These are phyloP conservation scores for Physella acuta DNA, from an alignment of 1,140 invertebrate species.

Conservation along the genomic window DNA sequence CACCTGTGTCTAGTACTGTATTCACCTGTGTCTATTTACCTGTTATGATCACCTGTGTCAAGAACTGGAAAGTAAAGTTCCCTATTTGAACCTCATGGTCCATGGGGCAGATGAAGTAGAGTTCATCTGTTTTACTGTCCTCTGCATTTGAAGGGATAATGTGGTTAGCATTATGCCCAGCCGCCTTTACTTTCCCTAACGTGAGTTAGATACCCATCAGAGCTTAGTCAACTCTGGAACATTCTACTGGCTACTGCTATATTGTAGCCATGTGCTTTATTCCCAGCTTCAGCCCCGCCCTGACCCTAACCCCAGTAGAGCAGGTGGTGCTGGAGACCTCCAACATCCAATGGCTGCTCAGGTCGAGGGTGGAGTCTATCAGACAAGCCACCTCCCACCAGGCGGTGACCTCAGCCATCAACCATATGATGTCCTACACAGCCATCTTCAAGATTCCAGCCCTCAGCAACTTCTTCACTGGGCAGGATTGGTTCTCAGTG, in stretches of 20 bases:
- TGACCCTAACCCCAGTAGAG: slow-evolving; percentile 39
- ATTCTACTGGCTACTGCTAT: neutral
- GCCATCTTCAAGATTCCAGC: slow-evolving; percentile 29
- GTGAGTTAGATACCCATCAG: too few relatives aligned
- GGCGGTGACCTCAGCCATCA: slow-evolving; percentile 41
- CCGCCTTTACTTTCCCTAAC: too few relatives aligned
- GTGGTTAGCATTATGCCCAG: too few relatives aligned
- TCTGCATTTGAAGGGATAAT: too few relatives aligned
- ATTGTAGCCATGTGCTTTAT: neutral
- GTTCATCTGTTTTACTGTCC: too few relatives aligned
- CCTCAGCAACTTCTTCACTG: slow-evolving; percentile 33
- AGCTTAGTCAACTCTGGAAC: neutral
- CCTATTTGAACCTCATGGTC: too few relatives aligned
- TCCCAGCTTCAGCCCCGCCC: neutral
- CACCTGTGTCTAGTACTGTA: too few relatives aligned
- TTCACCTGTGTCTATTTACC: too few relatives aligned
- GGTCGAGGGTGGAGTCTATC: slow-evolving; percentile 40
- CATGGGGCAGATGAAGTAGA: too few relatives aligned
- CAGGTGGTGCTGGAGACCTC: slow-evolving; percentile 37
- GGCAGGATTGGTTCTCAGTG: slow-evolving; percentile 39
- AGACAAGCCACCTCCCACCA: slow-evolving; percentile 51
- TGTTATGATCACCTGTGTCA: too few relatives aligned
- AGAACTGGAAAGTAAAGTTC: too few relatives aligned
- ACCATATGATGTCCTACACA: slow-evolving; percentile 39
- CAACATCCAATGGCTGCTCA: slow-evolving; percentile 40